Conservation (phyloP, 2,888 invertebrate genomes). For the Heliconius hortense region DNA sequence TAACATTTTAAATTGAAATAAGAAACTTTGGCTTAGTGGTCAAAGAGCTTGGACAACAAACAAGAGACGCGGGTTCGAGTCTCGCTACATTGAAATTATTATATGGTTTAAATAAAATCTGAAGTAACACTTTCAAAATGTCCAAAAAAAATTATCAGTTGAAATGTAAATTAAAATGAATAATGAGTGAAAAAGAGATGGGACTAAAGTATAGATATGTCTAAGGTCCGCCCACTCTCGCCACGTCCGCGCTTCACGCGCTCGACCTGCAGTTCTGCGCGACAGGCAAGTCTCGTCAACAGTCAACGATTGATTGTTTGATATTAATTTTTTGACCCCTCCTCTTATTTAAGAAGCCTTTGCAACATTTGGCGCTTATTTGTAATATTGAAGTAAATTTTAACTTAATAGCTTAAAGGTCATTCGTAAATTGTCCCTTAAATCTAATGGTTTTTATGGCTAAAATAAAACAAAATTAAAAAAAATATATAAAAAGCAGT, state of each 20-base stretch:
- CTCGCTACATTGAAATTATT: neutral
- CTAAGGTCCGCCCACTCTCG: slow-evolving; percentile 76
- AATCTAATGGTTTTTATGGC: too few species aligned
- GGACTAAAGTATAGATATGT: slow-evolving; percentile 22
- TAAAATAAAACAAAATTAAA: too few species aligned
- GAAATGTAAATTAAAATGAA: neutral
- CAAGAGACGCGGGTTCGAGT: neutral
- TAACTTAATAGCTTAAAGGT: neutral
- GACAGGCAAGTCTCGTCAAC: slow-evolving; percentile 67
- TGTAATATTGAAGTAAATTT: neutral
- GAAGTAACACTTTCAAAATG: neutral
- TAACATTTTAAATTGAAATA: neutral
- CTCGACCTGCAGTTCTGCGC: slow-evolving; percentile 78
- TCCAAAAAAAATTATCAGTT: neutral
- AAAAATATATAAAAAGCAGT: too few species aligned
- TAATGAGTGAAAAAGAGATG: neutral
- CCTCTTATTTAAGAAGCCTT: neutral
- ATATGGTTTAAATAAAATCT: neutral
- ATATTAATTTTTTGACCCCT: neutral
- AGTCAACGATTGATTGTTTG: slow-evolving; percentile 19
- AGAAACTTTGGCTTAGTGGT: neutral
- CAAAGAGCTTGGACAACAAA: neutral
- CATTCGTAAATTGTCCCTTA: neutral
- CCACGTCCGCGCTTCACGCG: slow-evolving; percentile 77
- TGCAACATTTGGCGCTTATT: too few species aligned